Base-by-base conservation (phyloP, 2,113 vertebrate genomes). In the Rhipidura dahli region DNA sequence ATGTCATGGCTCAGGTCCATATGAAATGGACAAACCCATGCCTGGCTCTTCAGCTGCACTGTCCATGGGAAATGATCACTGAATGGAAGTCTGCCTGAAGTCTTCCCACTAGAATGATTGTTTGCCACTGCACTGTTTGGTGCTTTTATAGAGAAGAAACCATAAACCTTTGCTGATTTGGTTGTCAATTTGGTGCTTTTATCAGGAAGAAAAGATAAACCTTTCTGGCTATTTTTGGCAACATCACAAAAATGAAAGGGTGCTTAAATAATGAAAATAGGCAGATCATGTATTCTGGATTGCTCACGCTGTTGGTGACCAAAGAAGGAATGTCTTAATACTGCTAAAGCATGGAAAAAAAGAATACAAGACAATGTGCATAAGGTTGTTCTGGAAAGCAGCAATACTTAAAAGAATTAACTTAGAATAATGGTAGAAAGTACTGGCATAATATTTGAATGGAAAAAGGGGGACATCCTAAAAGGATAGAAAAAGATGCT, bases 1-100 rank as follows among this genome's bases (percentile, higher is more conserved):
- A 1, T 50, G 83, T 51, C 59, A 40, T 0, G 1, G 4, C 19
- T 7, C 1, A 2, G 7, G 35, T 49, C 39, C 35, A 15, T 28
- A 7, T 14, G 30, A 30, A 69, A 60, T 10, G 61, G 56, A 51
- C 15, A 92, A 83, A 78, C 16, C 17, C 15, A 4, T 28, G 22
- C 21, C 27, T 65, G 78, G 9, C 20, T 81, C 26, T 88, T 17
- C 40, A 42, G 40, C 24, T 50, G 31, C 54, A 13, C 22, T 66
- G 30, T 24, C 18, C 33, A 2, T 22, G 28, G 47, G 49, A 81
- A 71, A 56, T 4, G 3, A 50, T n/a, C 27, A 13, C 39, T 24
- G 22, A 51, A 44, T 15, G 73, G 10, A 56, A 91, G 7, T 26
- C n/a, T 65, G 27, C 30, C 44, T 63, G 24, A 49, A 76, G 18